Evolutionary conservation across 2,797 vertebrate genomes (phyloP).

Genomic region (Limosa lapponica): DNA sequence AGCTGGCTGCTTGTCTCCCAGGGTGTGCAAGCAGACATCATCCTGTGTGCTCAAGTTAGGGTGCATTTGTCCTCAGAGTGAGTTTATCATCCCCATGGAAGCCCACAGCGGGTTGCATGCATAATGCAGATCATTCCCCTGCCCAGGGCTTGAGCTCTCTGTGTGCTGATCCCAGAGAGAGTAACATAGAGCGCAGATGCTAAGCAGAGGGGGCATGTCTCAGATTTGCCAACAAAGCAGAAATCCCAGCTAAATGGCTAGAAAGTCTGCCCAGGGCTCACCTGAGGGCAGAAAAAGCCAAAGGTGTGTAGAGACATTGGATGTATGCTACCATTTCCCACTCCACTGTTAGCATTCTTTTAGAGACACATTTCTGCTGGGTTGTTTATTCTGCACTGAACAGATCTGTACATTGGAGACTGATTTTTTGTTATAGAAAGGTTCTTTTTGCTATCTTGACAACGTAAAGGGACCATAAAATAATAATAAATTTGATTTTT

Average conservation of each 20-base stretch:
- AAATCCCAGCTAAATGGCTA: background rate
- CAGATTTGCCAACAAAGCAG: background rate
- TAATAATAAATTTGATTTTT: background rate
- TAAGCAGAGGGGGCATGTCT: background rate
- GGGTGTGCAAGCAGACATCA: background rate
- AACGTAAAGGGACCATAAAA: background rate
- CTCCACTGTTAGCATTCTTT: background rate
- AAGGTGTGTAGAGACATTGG: background rate
- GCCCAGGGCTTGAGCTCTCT: background rate
- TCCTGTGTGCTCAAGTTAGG: background rate
- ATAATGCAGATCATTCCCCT: background rate
- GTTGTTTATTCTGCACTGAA: background rate
- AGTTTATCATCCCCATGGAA: background rate
- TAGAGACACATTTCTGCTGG: background rate
- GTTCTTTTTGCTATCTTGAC: background rate
- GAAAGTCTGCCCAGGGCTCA: background rate
- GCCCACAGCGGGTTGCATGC: background rate
- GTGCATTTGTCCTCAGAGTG: background rate
- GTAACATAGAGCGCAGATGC: background rate
- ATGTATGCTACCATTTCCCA: background rate
- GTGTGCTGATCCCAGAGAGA: background rate
- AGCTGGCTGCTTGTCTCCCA: rapidly evolving
- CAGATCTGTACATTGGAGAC: background rate
- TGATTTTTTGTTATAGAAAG: background rate
- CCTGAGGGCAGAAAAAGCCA: constrained; percentile 8